These are phyloP conservation scores for Cheilinus undulatus DNA, from an alignment of 2,113 vertebrate genomes.

Conservation along the genomic window DNA sequence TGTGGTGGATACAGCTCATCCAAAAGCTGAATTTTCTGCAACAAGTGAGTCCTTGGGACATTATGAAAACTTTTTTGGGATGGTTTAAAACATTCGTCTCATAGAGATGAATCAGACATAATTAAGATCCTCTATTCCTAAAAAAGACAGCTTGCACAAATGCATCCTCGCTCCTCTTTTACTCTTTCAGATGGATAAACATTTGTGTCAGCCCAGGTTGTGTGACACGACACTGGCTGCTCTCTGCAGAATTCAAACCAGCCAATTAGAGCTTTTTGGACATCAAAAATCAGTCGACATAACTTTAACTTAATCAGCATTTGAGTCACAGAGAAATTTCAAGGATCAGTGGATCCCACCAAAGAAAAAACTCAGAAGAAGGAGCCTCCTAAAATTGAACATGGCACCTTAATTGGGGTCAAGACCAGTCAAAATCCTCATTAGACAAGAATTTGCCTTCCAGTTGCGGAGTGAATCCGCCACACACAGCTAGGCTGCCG, in stretches of 20 bases:
- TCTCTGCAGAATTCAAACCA: slow-evolving; percentile 22
- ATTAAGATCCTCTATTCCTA: not conserved
- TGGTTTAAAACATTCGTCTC: not conserved
- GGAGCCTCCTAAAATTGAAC: slow-evolving; percentile 36
- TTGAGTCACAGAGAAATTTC: slow-evolving; percentile 26
- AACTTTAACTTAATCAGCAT: slow-evolving; percentile 36
- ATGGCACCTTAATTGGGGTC: slow-evolving; percentile 54
- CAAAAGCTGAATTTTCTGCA: slow-evolving; percentile 19
- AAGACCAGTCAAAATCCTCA: slow-evolving; percentile 54
- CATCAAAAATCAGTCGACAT: slow-evolving; percentile 30
- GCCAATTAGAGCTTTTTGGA: slow-evolving; percentile 2
- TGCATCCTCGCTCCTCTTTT: not conserved
- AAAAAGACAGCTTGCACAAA: not conserved
- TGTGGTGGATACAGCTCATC: slow-evolving; percentile 20
- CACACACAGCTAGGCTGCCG: not conserved
- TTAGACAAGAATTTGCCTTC: slow-evolving; percentile 40
- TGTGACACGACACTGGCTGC: slow-evolving; percentile 4
- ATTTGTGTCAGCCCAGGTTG: not conserved
- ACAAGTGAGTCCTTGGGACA: not conserved
- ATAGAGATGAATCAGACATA: slow-evolving; percentile 2
- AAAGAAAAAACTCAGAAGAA: slow-evolving; percentile 5
- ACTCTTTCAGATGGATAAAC: slow-evolving; percentile 24
- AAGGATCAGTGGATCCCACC: slow-evolving; percentile 29
- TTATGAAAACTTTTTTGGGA: not conserved
- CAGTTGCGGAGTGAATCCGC: slow-evolving; percentile 7